phyloP scores from a whole-genome alignment of 2,113 vertebrate species.

The Chamaetylas fuelleborni region DNA sequence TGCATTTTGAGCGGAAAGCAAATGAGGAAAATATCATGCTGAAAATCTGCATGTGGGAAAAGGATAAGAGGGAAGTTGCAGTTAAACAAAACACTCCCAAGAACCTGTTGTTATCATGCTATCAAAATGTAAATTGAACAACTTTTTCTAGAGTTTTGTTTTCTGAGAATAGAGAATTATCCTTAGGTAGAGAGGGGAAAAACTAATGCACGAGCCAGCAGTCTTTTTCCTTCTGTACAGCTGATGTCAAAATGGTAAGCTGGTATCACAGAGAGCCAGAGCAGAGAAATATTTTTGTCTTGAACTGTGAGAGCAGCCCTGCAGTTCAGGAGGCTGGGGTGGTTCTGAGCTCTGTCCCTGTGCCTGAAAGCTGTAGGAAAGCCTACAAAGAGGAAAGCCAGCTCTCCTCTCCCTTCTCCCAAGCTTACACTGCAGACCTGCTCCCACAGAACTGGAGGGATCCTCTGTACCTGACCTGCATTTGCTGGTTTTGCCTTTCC shows the following conservation, averaged over 20 bases:
- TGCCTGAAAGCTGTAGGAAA: background rate
- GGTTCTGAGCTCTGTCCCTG: background rate
- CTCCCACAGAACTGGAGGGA: background rate
- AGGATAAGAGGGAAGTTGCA: background rate
- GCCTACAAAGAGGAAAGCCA: background rate
- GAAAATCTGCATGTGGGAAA: background rate
- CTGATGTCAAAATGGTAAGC: background rate
- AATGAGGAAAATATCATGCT: background rate
- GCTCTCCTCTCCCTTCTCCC: background rate
- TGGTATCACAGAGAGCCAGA: background rate
- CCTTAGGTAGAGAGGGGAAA: background rate
- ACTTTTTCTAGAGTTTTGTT: background rate
- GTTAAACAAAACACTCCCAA: background rate
- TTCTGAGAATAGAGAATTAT: background rate
- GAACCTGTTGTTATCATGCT: background rate
- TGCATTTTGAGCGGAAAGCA: background rate
- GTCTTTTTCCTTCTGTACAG: background rate
- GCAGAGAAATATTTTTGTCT: background rate
- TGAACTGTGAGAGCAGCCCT: fast-evolving
- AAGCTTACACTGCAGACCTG: background rate
- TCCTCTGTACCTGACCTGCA: background rate
- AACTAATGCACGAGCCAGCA: background rate
- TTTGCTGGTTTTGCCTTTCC: background rate
- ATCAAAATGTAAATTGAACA: background rate
- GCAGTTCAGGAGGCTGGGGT: background rate